A percentile compares a stretch with the other conserved stretches of the same genome.
These are phyloP conservation scores for Neodiprion lecontei DNA, from an alignment of 1,140 invertebrate species.

Conservation along the genomic window DNA sequence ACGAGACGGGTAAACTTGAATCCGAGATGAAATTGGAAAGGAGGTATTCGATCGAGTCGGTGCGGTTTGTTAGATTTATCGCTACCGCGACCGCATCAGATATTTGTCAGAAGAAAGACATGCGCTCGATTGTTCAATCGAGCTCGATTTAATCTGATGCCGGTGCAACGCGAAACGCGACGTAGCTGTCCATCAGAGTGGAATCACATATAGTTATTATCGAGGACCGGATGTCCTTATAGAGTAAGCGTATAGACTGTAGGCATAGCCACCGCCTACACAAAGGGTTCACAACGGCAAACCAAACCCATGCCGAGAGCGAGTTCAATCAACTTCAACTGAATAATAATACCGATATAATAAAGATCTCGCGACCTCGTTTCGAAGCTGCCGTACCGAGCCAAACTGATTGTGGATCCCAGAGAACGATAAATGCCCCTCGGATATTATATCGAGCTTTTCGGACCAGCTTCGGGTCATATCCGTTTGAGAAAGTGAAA, in stretches of 20 bases:
- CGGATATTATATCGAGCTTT: not conserved
- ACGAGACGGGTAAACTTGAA: too few species aligned
- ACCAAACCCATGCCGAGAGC: not conserved
- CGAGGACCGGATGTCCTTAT: constrained; percentile 3
- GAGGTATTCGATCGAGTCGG: too few species aligned
- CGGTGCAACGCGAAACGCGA: not conserved
- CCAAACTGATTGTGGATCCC: not conserved
- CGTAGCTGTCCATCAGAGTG: not conserved
- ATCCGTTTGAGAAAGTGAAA: not conserved
- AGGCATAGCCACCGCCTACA: not conserved
- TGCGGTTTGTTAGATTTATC: too few species aligned
- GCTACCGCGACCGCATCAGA: too few species aligned
- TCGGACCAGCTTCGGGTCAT: not conserved
- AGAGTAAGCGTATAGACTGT: not conserved
- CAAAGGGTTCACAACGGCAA: not conserved
- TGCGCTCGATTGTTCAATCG: too few species aligned
- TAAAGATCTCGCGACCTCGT: not conserved
- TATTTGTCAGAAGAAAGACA: not conserved
- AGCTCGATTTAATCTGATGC: not conserved
- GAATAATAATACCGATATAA: constrained; percentile 6
- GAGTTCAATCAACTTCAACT: constrained; percentile 5
- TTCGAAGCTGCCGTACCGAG: not conserved
- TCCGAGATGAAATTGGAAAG: too few species aligned
- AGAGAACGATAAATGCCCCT: not conserved
- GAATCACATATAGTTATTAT: not conserved